Base-by-base conservation (phyloP, 2,888 invertebrate species). In the Eutolmus rufibarbis region DNA sequence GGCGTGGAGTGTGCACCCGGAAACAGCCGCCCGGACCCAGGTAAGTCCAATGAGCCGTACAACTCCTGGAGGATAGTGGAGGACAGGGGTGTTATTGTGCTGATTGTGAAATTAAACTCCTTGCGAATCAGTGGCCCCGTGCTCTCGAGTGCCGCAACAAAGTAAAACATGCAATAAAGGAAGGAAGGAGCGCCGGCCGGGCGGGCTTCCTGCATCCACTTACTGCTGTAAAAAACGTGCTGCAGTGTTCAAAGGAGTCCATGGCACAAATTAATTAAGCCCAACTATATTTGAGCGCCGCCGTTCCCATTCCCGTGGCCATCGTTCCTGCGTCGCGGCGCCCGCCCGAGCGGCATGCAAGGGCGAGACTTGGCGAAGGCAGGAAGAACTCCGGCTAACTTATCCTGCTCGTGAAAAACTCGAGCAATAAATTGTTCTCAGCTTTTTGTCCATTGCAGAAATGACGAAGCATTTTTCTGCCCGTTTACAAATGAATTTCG, bases 401-500 rank as follows among this genome's bases (percentile, higher is more conserved):
- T 79, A 79, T 79, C 79, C 79, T 16, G 79, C 79, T 79, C 34
- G 43, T 79, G 51, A 79, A 79, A 79, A 79, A 79, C 51, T 79
- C 79, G 2, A 51, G 51, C 79, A 79, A 79, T 79, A 79, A 79
- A 79, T 79, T 79, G 79, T 51, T 43, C 51, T 46, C 46, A 31
- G 51, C 79, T 79, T 51, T 78, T 46, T 79, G 51, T 51, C 79
- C 46, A 79, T 23, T 40, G 51, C 79, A 79, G 51, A 51, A 79
- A 79, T 79, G 79, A 79, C 79, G 51, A 51, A 79, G 51, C 79
- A 79, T 79, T 79, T 79, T 79, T 79, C 79, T 79, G 79, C 79
- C 79, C 79, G 79, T 79, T 79, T 79, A 79, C 51, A 51, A 79
- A 79, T 79, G 79, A 79, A 79, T 46, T 79, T 79, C 51, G 51